Conservation (phyloP, 37 sponge, comb jelly and placozoan genomes). For the Beroe forskalii region DNA sequence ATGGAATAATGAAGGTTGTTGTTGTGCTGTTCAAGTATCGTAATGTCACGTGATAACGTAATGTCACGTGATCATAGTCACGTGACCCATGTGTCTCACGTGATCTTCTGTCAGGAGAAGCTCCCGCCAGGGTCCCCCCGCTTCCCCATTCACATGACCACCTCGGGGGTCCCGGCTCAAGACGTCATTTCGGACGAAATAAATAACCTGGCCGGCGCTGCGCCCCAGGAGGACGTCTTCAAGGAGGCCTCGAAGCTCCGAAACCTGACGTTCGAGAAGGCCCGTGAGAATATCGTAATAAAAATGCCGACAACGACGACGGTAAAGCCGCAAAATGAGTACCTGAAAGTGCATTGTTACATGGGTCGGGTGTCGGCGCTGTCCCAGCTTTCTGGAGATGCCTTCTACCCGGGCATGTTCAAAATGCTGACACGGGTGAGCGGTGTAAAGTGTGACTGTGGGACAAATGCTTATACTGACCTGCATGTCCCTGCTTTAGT, state of each 20-base stretch:
- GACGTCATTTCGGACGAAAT: neutral
- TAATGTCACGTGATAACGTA: too few species aligned
- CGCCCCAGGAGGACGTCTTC: conserved; percentile 28
- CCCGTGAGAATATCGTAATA: conserved; percentile 58
- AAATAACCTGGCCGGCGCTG: neutral
- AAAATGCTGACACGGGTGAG: conserved; percentile 58
- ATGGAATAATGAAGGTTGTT: too few species aligned
- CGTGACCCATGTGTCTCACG: too few species aligned
- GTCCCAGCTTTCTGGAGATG: neutral
- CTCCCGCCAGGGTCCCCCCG: conserved; percentile 55
- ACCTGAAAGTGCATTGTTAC: conserved; percentile 54
- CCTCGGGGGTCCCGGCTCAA: neutral
- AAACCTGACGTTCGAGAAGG: conserved; percentile 58
- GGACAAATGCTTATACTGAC: neutral
- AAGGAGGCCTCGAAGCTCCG: conserved; percentile 38
- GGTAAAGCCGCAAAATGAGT: conserved; percentile 10
- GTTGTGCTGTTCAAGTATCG: too few species aligned
- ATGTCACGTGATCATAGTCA: too few species aligned
- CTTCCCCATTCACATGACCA: conserved; percentile 56
- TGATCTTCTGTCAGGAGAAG: too few species aligned
- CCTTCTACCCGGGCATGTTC: conserved; percentile 65
- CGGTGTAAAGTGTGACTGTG: neutral
- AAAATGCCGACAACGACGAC: conserved; percentile 1
- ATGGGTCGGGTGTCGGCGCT: neutral
- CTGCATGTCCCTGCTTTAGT: neutral